Base-by-base conservation (phyloP, 2,797 vertebrate species). In the Malacoctenus gilli region DNA sequence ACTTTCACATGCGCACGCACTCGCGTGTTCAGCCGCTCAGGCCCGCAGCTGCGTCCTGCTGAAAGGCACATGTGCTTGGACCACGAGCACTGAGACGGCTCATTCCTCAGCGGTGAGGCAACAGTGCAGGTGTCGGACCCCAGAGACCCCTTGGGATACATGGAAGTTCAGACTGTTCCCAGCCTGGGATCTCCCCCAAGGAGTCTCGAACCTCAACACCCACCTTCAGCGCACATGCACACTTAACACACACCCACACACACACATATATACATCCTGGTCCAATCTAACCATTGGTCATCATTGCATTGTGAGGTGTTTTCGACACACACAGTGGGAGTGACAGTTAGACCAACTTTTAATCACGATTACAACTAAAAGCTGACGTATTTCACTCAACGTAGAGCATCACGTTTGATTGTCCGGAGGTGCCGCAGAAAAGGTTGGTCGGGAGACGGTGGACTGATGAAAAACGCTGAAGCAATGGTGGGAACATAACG, bases 41-140 rank as follows among this genome's bases (percentile, higher is more conserved):
- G 31, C 59, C n/a, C 51, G 68, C 91, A 91, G 90, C 89, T 92
- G 90, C 71, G 70, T 85, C 68, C 66, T 86, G 83, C 89, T 84
- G 68, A 48, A 68, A 70, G 80, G 66, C 86, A 81, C 68, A 65
- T 59, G 60, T 63, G 67, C 49, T 66, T 40, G 70, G 63, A 72
- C 63, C 44, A 10, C 48, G 77, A 74, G 59, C 72, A n/a, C 61
- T 21, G 67, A 77, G 75, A 82, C 40, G 32, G 70, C 58, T 87
- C 88, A 88, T 92, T 90, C 89, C 83, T 85, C 67, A 60, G 64
- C 60, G 23, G 49, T 92, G 87, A 92, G 84, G 83, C 84, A 91
- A 92, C 59, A 42, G 48, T 65, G 35, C 90, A 92, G 92, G 91
- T 93, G 91, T 80, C 48, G 11, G 65, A 72, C 66, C 77, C 73